Evolutionary conservation across 2,113 vertebrate genomes (phyloP).

Genomic region (pig (Sus scrofa)): T2T-Sscrofa CM000814.6:130104001-130104500

Average conservation of each 20-base stretch:
- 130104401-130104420: not conserved
- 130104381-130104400: not conserved
- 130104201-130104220: not conserved
- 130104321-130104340: not conserved
- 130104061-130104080: not conserved
- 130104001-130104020: not conserved
- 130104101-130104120: not conserved
- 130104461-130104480: not conserved
- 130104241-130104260: not conserved
- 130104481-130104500: not conserved
- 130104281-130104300: not conserved
- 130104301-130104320: not conserved
- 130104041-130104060: not conserved
- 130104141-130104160: not conserved
- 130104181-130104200: not conserved
- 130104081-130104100: not conserved
- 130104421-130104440: not conserved
- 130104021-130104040: not conserved
- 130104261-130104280: not conserved
- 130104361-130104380: not conserved
- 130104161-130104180: not conserved
- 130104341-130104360: not conserved
- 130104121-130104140: not conserved
- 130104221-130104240: not conserved
- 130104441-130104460: not conserved